Evolutionary conservation across 1,140 invertebrate species (phyloP), one percentile per base, ranked within the genome.

Genomic region (Melipona quadrifasciata): DNA sequence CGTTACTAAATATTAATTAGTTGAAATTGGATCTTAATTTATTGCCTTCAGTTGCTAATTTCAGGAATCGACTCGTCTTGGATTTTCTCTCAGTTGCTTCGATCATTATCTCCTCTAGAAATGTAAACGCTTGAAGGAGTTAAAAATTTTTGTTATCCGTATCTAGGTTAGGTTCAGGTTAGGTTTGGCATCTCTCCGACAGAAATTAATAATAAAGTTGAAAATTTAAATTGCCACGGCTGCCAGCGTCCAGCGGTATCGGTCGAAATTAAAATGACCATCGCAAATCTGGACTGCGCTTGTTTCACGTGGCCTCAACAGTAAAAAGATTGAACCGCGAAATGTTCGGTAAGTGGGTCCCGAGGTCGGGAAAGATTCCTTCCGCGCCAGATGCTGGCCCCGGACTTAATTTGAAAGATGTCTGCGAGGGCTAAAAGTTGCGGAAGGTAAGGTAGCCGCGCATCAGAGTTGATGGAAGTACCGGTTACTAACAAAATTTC

Each of bases 381-480:
- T 58, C 55, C 72, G 11, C 72, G n/a, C 27, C 19, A 14, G 39
- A 71, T 71, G n/a, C 34, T 16, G 31, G 19, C 39, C 8, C 39
- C 16, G 51, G 17, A 79, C 75, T 84, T 79, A 84, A 84, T 84
- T 79, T 64, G 19, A 68, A 61, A 55, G 53, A 84, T 79, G 67
- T 84, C 64, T 24, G 53, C 21, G 57, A 19, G 12, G 27, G n/a
- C 34, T 57, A 34, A 70, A 78, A 79, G 65, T 83, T 78, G 21
- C 27, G n/a, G 10, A 24, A 84, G 61, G 19, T 64, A 53, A 84
- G 53, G 64, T 79, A 61, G 75, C 34, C 82, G 65, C 47, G 76
- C 34, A 84, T 84, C 82, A 61, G 67, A 79, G 82, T 79, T 79
- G 67, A 79, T 79, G 76, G 64, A 68, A 77, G 64, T 31, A 39